These are phyloP conservation scores for Heterodera carotae DNA, from an alignment of 1,140 invertebrate species.

Conservation along the genomic window DNA sequence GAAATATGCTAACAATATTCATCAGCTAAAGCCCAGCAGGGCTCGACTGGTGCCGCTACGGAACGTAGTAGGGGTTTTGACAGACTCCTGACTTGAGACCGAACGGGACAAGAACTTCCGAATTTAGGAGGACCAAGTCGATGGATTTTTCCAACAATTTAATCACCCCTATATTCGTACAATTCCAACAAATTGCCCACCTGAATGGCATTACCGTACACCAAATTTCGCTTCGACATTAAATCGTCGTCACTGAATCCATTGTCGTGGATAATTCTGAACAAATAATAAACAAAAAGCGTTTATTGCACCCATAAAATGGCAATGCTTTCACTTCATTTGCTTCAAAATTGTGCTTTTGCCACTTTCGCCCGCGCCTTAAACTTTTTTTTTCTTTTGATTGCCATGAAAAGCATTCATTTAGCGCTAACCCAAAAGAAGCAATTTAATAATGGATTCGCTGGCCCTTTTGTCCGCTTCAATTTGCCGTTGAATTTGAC, in stretches of 20 bases:
- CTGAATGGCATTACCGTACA: conserved; percentile 54
- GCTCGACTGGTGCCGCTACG: too few relatives aligned
- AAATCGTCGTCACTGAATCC: conserved; percentile 48
- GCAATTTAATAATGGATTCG: conserved; percentile 53
- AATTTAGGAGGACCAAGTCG: too few relatives aligned
- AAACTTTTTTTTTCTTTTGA: conserved; percentile 17
- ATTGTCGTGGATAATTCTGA: conserved; percentile 55
- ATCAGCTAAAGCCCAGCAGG: too few relatives aligned
- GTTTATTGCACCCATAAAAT: background rate
- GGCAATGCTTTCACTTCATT: conserved; percentile 46
- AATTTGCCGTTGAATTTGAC: conserved; percentile 41
- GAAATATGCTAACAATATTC: too few relatives aligned
- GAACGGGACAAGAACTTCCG: too few relatives aligned
- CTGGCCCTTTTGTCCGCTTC: conserved; percentile 46
- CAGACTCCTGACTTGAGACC: too few relatives aligned
- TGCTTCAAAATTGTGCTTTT: conserved; percentile 47
- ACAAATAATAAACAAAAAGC: background rate
- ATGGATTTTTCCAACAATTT: too few relatives aligned
- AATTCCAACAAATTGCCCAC: conserved; percentile 12
- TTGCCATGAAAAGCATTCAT: background rate
- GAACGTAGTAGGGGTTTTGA: too few relatives aligned
- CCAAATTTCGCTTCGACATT: conserved; percentile 45
- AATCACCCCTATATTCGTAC: too few relatives aligned
- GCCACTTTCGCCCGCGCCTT: conserved; percentile 47
- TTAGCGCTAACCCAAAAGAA: conserved; percentile 41